Base-by-base conservation (phyloP, 1,140 invertebrate species). In the Lineus longissimus region DNA sequence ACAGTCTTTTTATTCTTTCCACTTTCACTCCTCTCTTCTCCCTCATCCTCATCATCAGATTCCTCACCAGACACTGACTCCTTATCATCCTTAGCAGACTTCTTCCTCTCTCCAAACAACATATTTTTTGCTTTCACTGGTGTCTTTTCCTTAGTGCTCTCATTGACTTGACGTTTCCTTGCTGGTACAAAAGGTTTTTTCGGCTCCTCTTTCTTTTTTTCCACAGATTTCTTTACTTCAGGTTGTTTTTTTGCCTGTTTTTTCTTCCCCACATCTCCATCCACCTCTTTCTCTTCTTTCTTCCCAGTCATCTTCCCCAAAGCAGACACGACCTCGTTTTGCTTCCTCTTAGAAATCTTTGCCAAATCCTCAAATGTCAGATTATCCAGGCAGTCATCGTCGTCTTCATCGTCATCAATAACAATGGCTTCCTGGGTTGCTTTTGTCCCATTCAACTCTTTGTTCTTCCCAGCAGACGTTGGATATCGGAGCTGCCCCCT, bases 271-370 rank as follows among this genome's bases (percentile, higher is more conserved):
- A 1, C 30, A 6, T 57, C 30, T 25, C 27, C 11, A 7, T 29
- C 55, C 11, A 7, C 27, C 62, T 66, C 33, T 69, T 40, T 29
- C 54, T 33, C 30, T 59, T 43, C 29, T 63, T 27, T n/a, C 47
- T 51, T 51, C 4, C n/a, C 47, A 7, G n/a, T 27, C 47, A 23
- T 51, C n/a, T 27, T 51, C 25, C 47, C 19, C 47, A 27, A 51
- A 7, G 47, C 19, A 19, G 47, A 6, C 6, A 27, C 47, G 9
- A 51, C n/a, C 47, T 19, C n/a, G 4, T 51, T 27, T n/a, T 51
- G 19, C n/a, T 23, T 23, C 47, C 9, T 51, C n/a, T 51, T 4
- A 6, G 47, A 27, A 7, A 51, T 23, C n/a, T n/a, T 4, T 27
- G 47, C n/a, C 25, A 51, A 27, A 23, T 51, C 47, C 9, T 51